phyloP scores from a whole-genome alignment of 2,888 invertebrate genomes.

The Nemoura dubitans region DNA sequence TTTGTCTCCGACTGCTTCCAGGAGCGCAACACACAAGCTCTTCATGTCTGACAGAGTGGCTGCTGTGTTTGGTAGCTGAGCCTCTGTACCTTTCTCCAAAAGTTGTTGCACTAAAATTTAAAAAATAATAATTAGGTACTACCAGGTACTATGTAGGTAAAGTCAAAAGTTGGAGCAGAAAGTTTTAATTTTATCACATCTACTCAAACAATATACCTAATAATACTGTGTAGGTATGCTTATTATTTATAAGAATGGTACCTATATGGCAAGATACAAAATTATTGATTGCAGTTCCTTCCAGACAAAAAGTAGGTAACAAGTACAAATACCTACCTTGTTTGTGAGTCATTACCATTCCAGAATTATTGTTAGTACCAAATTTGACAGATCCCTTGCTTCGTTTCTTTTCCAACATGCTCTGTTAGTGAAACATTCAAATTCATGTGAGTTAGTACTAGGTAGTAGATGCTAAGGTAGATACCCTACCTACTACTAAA shows the following conservation, averaged over 20 bases:
- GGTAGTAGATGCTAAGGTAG: too few relatives aligned
- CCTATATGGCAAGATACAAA: not conserved
- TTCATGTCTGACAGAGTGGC: conserved; percentile 79
- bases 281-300: too few relatives aligned
- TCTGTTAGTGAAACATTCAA: conserved; percentile 61
- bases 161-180: too few relatives aligned
- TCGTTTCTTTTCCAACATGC: conserved; percentile 75
- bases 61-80: conserved; percentile 67
- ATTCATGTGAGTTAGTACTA: not conserved
- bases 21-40: conserved; percentile 77
- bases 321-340: conserved; percentile 68
- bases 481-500: too few relatives aligned
- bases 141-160: too few relatives aligned
- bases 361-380: conserved; percentile 69
- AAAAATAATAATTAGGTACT: conserved; percentile 33
- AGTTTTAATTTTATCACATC: too few relatives aligned
- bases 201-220: too few relatives aligned
- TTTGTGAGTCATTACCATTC: conserved; percentile 80
- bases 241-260: too few relatives aligned
- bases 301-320: too few relatives aligned
- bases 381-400: conserved; percentile 76
- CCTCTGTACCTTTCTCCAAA: conserved; percentile 69
- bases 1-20: conserved; percentile 88
- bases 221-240: too few relatives aligned
- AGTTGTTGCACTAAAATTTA: conserved; percentile 74